Percentiles rank a stretch among this genome's conserved stretches.
Conservation (phyloP, 2,888 invertebrate species). For the Taenaris catops region DNA sequence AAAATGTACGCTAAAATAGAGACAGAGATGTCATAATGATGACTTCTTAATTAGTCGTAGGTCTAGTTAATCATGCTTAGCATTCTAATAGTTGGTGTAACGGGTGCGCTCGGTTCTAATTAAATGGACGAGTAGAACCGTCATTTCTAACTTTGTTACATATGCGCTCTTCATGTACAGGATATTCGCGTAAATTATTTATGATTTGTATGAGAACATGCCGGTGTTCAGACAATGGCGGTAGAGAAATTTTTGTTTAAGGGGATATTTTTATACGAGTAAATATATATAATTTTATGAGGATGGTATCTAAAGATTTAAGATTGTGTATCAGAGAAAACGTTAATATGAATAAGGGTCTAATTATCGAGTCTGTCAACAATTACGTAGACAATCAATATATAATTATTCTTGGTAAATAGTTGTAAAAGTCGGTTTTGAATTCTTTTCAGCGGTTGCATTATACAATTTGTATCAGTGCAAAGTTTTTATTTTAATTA, state of each 20-base stretch:
- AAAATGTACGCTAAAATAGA: conserved; percentile 30
- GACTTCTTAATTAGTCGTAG: conserved; percentile 56
- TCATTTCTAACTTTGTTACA: conserved; percentile 43
- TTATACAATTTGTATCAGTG: conserved; percentile 39
- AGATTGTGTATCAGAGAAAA: background rate
- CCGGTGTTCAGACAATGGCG: conserved; percentile 23
- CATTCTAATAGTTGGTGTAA: conserved; percentile 57
- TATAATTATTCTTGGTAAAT: conserved; percentile 6
- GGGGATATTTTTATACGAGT: background rate
- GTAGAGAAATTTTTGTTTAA: conserved; percentile 14
- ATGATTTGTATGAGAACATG: conserved; percentile 33
- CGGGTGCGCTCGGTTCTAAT: conserved; percentile 49
- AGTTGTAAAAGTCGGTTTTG: conserved; percentile 27
- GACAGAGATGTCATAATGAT: conserved; percentile 43
- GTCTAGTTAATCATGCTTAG: conserved; percentile 63
- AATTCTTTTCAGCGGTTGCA: conserved; percentile 35
- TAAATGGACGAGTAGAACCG: conserved; percentile 45
- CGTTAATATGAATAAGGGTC: conserved; percentile 29
- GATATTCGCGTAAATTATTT: conserved; percentile 31
- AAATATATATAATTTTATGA: no score
- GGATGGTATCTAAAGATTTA: no score
- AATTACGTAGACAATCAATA: background rate
- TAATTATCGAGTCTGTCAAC: conserved; percentile 21
- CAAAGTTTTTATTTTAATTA: conserved; percentile 49
- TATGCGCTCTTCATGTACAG: conserved; percentile 30